Percentiles rank a stretch among this genome's conserved stretches.
These are phyloP conservation scores for Lepisosteus oculatus DNA, from an alignment of 2,113 vertebrate species.

Conservation along the genomic window DNA sequence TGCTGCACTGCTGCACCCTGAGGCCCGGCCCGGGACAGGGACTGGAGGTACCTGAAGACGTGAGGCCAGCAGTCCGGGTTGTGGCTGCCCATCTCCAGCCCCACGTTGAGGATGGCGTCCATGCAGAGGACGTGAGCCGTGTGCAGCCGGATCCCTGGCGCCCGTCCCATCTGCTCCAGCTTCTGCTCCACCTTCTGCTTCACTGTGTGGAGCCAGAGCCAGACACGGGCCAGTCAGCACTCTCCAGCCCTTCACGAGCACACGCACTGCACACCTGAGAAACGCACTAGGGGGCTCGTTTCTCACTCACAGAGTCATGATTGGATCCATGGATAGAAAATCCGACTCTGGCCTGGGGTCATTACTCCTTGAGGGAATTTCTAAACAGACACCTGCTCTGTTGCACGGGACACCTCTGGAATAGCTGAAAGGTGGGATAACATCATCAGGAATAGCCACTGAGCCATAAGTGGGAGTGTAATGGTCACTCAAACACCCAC, in stretches of 20 bases:
- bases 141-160: slow-evolving; percentile 77
- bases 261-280: no score
- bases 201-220: slow-evolving; percentile 52
- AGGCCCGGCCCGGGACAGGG: background rate
- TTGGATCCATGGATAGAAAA: no score
- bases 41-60: slow-evolving; percentile 72
- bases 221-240: background rate
- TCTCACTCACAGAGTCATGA: no score
- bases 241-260: background rate
- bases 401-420: no score
- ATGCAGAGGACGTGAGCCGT: slow-evolving; percentile 86
- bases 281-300: no score
- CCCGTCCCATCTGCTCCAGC: slow-evolving; percentile 82
- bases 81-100: slow-evolving; percentile 88
- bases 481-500: no score
- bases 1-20: background rate
- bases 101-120: slow-evolving; percentile 86
- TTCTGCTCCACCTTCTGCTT: slow-evolving; percentile 85
- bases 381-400: no score
- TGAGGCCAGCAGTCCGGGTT: slow-evolving; percentile 88
- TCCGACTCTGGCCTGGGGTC: no score
- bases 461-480: no score
- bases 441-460: no score
- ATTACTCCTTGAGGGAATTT: no score
- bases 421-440: no score